A percentile compares a stretch with the other conserved stretches of the same genome.
Conservation (phyloP, 1,140 invertebrate species). For the Papilio dardanus region DNA sequence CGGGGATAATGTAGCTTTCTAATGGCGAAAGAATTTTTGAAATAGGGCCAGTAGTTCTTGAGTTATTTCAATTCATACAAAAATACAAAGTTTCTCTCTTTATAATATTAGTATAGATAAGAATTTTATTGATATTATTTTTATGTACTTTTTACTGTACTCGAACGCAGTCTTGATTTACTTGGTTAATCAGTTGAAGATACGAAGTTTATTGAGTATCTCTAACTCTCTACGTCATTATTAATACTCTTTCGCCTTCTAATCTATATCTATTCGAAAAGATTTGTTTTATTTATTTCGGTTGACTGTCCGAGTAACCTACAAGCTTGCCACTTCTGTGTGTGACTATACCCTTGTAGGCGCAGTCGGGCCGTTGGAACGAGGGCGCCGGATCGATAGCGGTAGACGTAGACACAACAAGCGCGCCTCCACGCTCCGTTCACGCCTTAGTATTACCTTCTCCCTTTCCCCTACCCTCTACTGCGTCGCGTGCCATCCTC, state of each 20-base stretch:
- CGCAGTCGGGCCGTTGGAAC: constrained; percentile 66
- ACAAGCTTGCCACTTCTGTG: constrained; percentile 51
- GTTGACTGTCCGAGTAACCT: constrained; percentile 53
- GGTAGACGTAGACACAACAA: constrained; percentile 70
- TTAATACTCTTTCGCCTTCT: no score
- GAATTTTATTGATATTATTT: not conserved
- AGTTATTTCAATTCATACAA: no score
- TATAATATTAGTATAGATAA: no score
- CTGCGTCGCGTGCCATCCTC: not conserved
- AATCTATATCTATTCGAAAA: not conserved
- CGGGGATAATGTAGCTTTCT: no score
- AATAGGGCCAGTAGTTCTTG: no score
- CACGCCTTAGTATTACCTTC: constrained; percentile 40
- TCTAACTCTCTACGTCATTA: no score
- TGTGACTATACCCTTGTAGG: constrained; percentile 57
- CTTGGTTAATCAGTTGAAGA: no score
- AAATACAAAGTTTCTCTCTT: no score
- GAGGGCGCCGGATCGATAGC: constrained; percentile 76
- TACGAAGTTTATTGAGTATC: no score
- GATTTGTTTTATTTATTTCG: not conserved
- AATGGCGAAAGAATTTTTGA: no score
- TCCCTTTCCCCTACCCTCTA: constrained; percentile 17
- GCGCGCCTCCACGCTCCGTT: constrained; percentile 47
- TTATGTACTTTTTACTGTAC: not conserved
- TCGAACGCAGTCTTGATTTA: no score